These are phyloP conservation scores for Dorcus hopei DNA, from an alignment of 2,888 invertebrate genomes.

Conservation along the genomic window DNA sequence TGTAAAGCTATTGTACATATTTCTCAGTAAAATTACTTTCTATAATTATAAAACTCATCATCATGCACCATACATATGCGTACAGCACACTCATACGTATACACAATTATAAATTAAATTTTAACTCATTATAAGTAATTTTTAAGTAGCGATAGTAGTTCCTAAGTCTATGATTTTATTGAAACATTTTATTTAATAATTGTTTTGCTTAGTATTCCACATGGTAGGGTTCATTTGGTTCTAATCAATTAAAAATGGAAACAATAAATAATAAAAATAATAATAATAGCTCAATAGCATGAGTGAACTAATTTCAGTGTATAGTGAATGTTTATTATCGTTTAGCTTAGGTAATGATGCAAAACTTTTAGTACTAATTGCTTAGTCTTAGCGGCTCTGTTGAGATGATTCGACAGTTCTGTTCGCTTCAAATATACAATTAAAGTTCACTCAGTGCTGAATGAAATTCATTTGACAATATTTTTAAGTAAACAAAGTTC, in stretches of 20 bases:
- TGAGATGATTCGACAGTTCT: not conserved
- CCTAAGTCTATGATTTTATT: constrained; percentile 17
- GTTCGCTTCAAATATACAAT: too few species aligned
- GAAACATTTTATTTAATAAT: not conserved
- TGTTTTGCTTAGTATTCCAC: not conserved
- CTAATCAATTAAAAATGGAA: not conserved
- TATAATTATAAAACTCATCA: too few species aligned
- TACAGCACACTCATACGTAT: constrained; percentile 1
- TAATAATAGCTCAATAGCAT: not conserved
- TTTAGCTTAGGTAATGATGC: constrained; percentile 4
- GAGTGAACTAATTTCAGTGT: constrained; percentile 5
- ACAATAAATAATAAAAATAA: not conserved
- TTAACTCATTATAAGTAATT: constrained; percentile 6
- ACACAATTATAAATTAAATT: constrained; percentile 8
- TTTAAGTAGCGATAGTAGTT: constrained; percentile 18
- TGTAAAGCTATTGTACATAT: too few species aligned
- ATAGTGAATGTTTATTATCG: constrained; percentile 7
- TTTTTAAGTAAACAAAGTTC: too few species aligned
- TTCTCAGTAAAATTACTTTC: too few species aligned
- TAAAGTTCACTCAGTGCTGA: too few species aligned
- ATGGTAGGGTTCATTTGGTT: not conserved
- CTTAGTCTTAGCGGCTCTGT: not conserved
- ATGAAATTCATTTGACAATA: too few species aligned
- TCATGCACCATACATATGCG: too few species aligned
- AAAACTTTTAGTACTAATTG: not conserved